Base-by-base conservation (phyloP, 2,888 invertebrate genomes). In the Cordilura impudica region DNA sequence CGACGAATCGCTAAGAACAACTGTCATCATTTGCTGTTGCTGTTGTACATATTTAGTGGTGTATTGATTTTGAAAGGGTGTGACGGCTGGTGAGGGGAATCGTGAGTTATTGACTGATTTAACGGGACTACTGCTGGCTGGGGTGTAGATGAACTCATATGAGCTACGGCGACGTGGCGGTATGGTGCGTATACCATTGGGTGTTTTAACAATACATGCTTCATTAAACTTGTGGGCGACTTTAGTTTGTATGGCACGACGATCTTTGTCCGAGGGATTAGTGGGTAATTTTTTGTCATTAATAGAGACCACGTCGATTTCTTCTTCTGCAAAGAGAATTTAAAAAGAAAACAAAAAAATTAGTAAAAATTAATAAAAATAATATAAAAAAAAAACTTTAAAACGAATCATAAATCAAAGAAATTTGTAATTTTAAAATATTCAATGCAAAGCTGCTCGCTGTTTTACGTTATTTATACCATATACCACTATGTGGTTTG, bases 241-340 rank as follows among this genome's bases (percentile, higher is more conserved):
- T 47, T 92, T 91, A 66, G 91, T 91, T 89, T 93, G 93, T 2
- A 90, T 90, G 80, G 93, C 93, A 80, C 94, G 93, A 73, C 93
- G 92, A 88, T 94, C 94, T 81, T 92, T 92, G 31, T 91, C 92
- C 18, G 94, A 93, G 12, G 95, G 94, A 87, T 93, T 93, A 77
- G 93, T 94, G 26, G 95, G 95, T 60, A 95, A 88, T 84, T 85
- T 87, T 81, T 90, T 91, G 77, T 93, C 93, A 80, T 93, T 93
- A 82, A 94, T 90, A 0, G 94, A 94, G 65, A 95, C 96, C 66
- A 96, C 96, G 88, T 96, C 96, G 86, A 96, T 96, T 92, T 95
- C 95, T 90, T 96, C 96, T 82, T 89, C 89, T 89, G 85, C 56
- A 85, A 78, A 26, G 58, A 79, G n/a, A 66, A 7, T 47, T 47